Evolutionary conservation across 1,140 invertebrate genomes (phyloP).

Genomic region (Monochamus saltuarius): DNA sequence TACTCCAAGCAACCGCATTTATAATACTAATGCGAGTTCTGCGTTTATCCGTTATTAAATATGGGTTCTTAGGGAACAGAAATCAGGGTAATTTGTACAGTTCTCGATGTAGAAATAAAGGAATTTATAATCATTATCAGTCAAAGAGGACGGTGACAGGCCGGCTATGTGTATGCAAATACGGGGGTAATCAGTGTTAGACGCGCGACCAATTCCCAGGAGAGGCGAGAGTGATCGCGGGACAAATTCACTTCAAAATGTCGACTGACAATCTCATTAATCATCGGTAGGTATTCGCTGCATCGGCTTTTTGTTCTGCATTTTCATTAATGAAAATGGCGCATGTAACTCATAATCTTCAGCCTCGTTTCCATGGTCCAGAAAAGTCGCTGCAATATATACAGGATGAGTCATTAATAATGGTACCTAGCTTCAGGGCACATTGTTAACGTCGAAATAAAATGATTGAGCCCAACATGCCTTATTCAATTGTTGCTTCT

Average conservation of each 20-base stretch:
- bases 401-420: background rate
- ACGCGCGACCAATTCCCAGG: conserved; percentile 27
- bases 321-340: background rate
- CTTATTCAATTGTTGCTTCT: too few species aligned
- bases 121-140: conserved; percentile 36
- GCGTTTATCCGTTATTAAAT: too few species aligned
- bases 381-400: background rate
- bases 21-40: too few species aligned
- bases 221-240: conserved; percentile 32
- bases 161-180: conserved; percentile 28
- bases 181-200: conserved; percentile 25
- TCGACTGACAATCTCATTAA: conserved; percentile 36
- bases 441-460: too few species aligned
- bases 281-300: conserved; percentile 23
- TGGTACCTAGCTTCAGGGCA: too few species aligned
- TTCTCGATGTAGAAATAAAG: conserved; percentile 19
- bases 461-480: too few species aligned
- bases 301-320: conserved; percentile 27
- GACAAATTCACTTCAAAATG: conserved; percentile 41
- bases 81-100: conserved; percentile 19
- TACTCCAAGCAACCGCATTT: too few species aligned
- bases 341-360: background rate
- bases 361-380: background rate
- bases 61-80: background rate
- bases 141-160: conserved; percentile 22